These are phyloP conservation scores for Actenoides hombroni DNA, from an alignment of 2,113 vertebrate genomes.

Conservation along the genomic window DNA sequence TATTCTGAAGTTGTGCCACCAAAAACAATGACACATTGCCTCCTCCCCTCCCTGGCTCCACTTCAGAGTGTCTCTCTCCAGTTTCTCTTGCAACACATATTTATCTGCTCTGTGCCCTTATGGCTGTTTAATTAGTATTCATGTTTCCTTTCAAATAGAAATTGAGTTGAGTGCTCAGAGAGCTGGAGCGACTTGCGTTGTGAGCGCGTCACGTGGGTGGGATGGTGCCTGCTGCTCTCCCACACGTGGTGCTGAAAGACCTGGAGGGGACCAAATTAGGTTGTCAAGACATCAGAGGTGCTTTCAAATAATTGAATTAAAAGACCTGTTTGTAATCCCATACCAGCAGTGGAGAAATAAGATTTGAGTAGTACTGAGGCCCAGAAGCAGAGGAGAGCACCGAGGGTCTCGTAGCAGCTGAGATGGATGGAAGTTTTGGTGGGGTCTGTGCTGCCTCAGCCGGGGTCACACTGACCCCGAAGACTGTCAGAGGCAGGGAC, in stretches of 20 bases:
- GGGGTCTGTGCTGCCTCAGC: not conserved
- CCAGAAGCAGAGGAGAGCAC: not conserved
- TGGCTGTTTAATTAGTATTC: constrained; percentile 36
- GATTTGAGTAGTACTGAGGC: not conserved
- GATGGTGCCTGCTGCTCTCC: constrained; percentile 7
- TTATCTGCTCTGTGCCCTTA: constrained; percentile 40
- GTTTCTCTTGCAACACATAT: not conserved
- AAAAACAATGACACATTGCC: not conserved
- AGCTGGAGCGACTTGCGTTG: not conserved
- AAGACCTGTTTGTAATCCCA: not conserved
- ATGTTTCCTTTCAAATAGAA: not conserved
- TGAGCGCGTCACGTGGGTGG: not conserved
- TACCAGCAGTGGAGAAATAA: not conserved
- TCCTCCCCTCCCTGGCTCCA: constrained; percentile 26
- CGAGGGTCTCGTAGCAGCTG: not conserved
- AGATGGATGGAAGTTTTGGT: not conserved
- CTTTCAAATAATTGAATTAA: not conserved
- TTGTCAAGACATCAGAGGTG: not conserved
- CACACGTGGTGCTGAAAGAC: not conserved
- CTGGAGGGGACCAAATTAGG: not conserved
- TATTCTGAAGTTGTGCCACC: constrained; percentile 34
- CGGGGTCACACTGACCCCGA: not conserved
- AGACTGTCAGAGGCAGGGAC: not conserved
- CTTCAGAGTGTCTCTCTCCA: constrained; percentile 24
- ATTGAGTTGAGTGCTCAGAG: not conserved